Conservation (phyloP, 2,113 vertebrate species). For the Nyctibius bracteatus region DNA sequence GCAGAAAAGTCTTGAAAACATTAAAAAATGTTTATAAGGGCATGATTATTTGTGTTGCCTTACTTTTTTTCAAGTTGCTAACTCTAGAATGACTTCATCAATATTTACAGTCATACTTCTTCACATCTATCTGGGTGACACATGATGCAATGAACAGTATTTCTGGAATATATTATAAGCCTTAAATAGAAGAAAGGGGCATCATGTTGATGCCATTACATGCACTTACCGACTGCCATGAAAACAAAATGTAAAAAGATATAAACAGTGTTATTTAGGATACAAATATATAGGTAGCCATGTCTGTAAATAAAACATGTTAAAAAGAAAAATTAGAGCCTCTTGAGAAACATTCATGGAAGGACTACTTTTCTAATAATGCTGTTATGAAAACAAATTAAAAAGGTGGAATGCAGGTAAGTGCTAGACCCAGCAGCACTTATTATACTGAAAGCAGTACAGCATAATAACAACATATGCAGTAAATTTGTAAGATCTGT, state of each 20-base stretch:
- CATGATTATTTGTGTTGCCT: neutral
- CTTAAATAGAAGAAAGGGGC: neutral
- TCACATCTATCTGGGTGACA: neutral
- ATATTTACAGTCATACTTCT: neutral
- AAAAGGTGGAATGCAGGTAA: neutral
- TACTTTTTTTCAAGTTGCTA: neutral
- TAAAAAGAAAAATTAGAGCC: neutral
- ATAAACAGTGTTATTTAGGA: neutral
- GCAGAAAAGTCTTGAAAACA: neutral
- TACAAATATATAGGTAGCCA: neutral
- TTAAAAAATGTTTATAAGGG: neutral
- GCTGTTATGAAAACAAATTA: neutral
- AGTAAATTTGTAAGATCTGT: neutral
- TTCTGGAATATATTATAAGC: neutral
- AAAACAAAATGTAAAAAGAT: neutral
- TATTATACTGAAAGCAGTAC: neutral
- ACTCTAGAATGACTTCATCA: neutral
- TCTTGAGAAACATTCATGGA: neutral
- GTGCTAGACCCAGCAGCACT: neutral
- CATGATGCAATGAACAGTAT: neutral
- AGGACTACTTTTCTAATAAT: neutral
- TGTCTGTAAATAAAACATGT: neutral
- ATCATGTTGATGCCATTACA: neutral
- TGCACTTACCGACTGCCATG: neutral
- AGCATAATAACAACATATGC: neutral